Evolutionary conservation across 2,113 vertebrate species (phyloP), one percentile per base, ranked within the genome.

Genomic region (Myotis yumanensis): DNA sequence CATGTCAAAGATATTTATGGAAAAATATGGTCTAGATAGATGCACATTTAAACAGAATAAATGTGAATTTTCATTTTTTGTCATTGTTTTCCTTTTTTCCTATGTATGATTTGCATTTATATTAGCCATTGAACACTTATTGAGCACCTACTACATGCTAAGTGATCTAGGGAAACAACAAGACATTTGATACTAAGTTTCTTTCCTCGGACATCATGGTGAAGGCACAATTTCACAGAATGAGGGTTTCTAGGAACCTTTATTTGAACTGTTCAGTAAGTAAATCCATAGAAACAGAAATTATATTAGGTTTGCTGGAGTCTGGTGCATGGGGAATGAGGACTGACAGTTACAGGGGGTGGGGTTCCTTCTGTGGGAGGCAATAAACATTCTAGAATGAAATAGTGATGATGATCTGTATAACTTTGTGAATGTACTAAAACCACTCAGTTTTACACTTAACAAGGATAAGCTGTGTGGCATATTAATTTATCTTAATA

Each of bases 341-440:
- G 5, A n/a, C 17, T 3, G 30, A 35, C 0, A 22, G 18, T 30
- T 30, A 6, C 18, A 30, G 7, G 7, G 0, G 8, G 6, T 22
- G 0, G 25, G 4, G 6, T 57, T 20, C 66, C 23, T 28, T 62
- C 73, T 30, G 3, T 30, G 11, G 3, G 30, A 3, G 14, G 1
- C 16, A 4, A 71, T 43, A 72, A 43, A 59, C 40, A 20, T 7
- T 54, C 30, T 37, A 23, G 9, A 75, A 48, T 43, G 18, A 52
- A 1, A 18, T 3, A 18, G 66, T 18, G 30, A n/a, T 30, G 32
- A 59, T 17, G 10, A 16, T 32, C 66, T 73, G 22, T 4, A 11
- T 6, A 37, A 62, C 25, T 62, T 62, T 28, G 57, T 62, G 25
- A 62, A 62, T 59, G 23, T 62, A 62, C 4, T 28, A 43, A 93